Base-by-base conservation (phyloP, 2,113 vertebrate genomes). In the Semicossyphus pulcher region DNA sequence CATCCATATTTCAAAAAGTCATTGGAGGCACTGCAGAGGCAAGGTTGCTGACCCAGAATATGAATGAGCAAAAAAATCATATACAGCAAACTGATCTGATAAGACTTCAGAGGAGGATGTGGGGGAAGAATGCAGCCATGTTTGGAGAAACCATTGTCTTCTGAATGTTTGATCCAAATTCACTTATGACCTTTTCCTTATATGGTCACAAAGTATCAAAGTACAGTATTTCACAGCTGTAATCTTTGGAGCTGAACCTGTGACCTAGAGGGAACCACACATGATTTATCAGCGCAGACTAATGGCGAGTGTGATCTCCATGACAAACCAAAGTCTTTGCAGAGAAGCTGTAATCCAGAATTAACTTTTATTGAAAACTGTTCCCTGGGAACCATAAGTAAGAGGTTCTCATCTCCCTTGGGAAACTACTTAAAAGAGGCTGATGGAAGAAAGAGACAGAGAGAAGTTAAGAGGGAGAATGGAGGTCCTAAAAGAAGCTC, bases 1-100 rank as follows among this genome's bases (percentile, higher is more conserved):
- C 84, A 83, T 86, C 56, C 76, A 88, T 89, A 84, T 88, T 89
- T 90, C 65, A 87, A 76, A 79, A 66, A 52, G 21, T 42, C 25
- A 60, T 29, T 28, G 16, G 54, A 26, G 56, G 20, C 44, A 28
- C 36, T 59, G 65, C 75, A 34, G 41, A 84, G 45, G 63, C n/a
- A 23, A 58, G 36, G 51, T 36, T 49, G n/a, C 57, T 75, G 59
- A 74, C 57, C 78, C 66, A 52, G 78, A 90, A 88, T 87, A 73
- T 64, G 45, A 90, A 80, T 69, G 63, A 88, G 60, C n/a, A 12
- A 34, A 70, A 72, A 76, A 72, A 32, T 80, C 66, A 54, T 25
- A 60, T 7, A 58, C 16, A 41, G 59, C 37, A 23, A 53, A 77
- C 23, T 51, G 57, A 78, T 77, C 72, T 62, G 75, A 73, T 72